These are phyloP conservation scores for Sphenodon punctatus DNA, from an alignment of 2,797 vertebrate species.

Conservation along the genomic window DNA sequence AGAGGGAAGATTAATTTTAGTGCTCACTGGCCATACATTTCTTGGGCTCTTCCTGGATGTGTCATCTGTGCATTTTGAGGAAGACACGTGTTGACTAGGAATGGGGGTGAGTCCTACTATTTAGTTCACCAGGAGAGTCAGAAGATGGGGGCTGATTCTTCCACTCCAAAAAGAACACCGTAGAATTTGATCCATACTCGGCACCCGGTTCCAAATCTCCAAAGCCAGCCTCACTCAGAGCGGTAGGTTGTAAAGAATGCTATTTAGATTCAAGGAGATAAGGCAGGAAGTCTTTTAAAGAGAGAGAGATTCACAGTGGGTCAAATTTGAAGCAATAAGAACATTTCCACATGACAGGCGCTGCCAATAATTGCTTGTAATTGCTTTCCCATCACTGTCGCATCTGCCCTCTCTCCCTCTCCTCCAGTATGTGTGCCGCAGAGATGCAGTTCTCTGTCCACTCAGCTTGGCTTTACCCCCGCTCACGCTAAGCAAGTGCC, in stretches of 20 bases:
- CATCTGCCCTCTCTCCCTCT: conserved; percentile 43
- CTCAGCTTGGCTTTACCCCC: background rate
- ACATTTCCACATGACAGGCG: conserved; percentile 47
- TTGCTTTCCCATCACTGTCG: conserved; percentile 29
- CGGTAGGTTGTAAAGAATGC: conserved; percentile 22
- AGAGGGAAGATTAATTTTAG: background rate
- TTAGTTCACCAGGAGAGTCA: no score
- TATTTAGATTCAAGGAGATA: conserved; percentile 30
- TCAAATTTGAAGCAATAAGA: conserved; percentile 59
- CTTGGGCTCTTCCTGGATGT: background rate
- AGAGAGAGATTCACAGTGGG: conserved; percentile 35
- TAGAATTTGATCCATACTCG: no score
- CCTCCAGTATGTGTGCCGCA: background rate
- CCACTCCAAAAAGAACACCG: no score
- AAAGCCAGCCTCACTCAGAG: background rate
- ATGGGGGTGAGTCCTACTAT: background rate
- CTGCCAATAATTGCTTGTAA: conserved; percentile 66
- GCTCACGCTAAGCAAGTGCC: background rate
- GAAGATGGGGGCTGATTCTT: no score
- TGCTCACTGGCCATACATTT: accelerated
- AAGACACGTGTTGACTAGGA: accelerated
- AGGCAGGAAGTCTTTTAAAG: conserved; percentile 49
- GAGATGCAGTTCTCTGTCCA: background rate
- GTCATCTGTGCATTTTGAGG: background rate
- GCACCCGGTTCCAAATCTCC: background rate